Conservation (phyloP, 92 coral and sea anemone genomes). For the Montipora capitata region DNA sequence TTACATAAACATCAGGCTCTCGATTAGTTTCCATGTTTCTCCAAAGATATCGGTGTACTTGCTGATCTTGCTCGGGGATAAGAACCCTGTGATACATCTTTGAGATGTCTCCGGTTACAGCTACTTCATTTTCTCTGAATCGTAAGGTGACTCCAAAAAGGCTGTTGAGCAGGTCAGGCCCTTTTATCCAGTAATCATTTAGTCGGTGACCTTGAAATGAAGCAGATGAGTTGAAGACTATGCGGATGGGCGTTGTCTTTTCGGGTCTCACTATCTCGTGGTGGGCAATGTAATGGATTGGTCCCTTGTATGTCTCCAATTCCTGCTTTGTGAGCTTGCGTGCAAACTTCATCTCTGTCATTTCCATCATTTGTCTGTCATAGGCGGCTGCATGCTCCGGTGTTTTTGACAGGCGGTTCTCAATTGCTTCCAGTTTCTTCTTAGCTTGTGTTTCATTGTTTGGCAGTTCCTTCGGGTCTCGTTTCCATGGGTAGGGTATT, state of each 20-base stretch:
- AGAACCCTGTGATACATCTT: constrained; percentile 74
- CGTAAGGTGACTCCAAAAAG: constrained; percentile 72
- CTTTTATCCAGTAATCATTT: constrained; percentile 64
- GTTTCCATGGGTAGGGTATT: constrained; percentile 68
- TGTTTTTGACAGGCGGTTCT: not conserved
- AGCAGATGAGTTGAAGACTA: constrained; percentile 74
- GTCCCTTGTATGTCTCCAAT: constrained; percentile 33
- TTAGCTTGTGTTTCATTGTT: too few species aligned
- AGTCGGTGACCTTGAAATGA: constrained; percentile 69
- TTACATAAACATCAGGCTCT: constrained; percentile 75
- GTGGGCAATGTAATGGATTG: constrained; percentile 70
- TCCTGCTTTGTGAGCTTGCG: constrained; percentile 35
- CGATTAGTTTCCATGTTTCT: constrained; percentile 56
- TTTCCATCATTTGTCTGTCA: constrained; percentile 58
- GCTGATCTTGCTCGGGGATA: constrained; percentile 69
- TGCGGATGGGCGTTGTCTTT: constrained; percentile 71
- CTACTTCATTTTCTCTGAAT: constrained; percentile 73
- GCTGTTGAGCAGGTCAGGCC: constrained; percentile 75
- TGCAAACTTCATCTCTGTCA: constrained; percentile 65
- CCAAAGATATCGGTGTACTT: constrained; percentile 74
- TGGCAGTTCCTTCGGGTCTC: constrained; percentile 27
- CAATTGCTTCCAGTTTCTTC: too few species aligned
- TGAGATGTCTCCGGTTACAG: constrained; percentile 65
- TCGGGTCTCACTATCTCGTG: constrained; percentile 71
- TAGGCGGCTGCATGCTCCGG: constrained; percentile 44